phyloP scores from a whole-genome alignment of 2,113 vertebrate species.

The Notechis scutatus region DNA sequence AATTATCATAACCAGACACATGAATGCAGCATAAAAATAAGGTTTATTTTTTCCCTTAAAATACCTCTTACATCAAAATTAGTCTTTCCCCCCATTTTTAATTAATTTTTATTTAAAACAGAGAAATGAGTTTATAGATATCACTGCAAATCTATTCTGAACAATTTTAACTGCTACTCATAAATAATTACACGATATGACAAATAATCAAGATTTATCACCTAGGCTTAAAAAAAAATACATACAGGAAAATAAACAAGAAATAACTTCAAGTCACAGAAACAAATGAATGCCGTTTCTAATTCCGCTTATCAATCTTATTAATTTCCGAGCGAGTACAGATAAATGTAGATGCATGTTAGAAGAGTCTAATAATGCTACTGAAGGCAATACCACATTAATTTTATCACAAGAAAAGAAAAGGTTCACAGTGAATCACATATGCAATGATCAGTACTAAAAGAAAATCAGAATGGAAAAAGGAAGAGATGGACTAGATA shows the following conservation, averaged over 20 bases:
- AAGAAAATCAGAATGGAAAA: conserved; percentile 52
- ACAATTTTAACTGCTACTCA: conserved; percentile 8
- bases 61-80: background rate
- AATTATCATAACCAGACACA: background rate
- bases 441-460: conserved; percentile 47
- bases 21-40: conserved; percentile 5
- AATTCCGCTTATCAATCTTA: conserved; percentile 25
- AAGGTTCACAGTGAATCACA: conserved; percentile 50
- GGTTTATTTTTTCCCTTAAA: background rate
- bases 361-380: conserved; percentile 42
- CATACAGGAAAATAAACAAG: conserved; percentile 34
- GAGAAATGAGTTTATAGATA: background rate
- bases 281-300: conserved; percentile 38
- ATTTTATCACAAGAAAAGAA: conserved; percentile 51
- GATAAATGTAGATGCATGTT: conserved; percentile 49
- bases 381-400: conserved; percentile 51
- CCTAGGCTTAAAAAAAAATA: background rate
- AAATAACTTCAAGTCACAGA: conserved; percentile 23
- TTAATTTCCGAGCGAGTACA: conserved; percentile 36
- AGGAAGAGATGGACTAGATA: conserved; percentile 36
- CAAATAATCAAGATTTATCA: conserved; percentile 7
- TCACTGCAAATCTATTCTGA: conserved; percentile 29
- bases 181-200: background rate
- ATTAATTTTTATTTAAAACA: background rate
- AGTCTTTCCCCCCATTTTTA: background rate